These are phyloP conservation scores for Mythimna ferrago DNA, from an alignment of 2,888 invertebrate species.

Conservation along the genomic window DNA sequence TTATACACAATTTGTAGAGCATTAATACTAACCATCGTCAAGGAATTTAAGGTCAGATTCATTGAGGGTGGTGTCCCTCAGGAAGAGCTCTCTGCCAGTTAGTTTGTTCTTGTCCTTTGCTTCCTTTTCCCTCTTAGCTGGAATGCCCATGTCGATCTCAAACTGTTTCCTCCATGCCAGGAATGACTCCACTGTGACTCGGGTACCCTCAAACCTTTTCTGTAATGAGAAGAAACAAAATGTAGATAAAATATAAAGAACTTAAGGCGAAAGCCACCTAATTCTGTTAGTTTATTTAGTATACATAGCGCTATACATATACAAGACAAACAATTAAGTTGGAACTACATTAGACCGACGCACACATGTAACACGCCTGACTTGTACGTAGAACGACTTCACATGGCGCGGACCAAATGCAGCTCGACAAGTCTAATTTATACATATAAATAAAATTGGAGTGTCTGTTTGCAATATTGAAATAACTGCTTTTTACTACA, in stretches of 20 bases:
- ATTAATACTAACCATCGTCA: constrained; percentile 93
- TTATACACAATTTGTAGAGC: background rate
- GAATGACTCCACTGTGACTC: constrained; percentile 98
- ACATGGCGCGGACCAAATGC: too few relatives aligned
- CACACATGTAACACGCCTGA: too few relatives aligned
- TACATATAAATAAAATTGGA: too few relatives aligned
- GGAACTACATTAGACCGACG: too few relatives aligned
- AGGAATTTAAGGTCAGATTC: constrained; percentile 99
- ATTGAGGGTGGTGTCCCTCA: constrained; percentile 97
- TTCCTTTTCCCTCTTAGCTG: constrained; percentile 93
- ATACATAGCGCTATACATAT: too few relatives aligned
- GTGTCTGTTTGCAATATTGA: too few relatives aligned
- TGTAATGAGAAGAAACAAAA: constrained; percentile 73
- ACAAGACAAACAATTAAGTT: too few relatives aligned
- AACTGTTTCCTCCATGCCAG: constrained; percentile 98
- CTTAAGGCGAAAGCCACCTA: background rate
- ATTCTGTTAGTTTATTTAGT: too few relatives aligned
- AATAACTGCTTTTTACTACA: too few relatives aligned
- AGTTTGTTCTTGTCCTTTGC: constrained; percentile 95
- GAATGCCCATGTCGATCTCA: constrained; percentile 96
- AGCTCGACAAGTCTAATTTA: too few relatives aligned
- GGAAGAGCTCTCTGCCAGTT: constrained; percentile 98
- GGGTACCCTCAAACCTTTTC: constrained; percentile 98
- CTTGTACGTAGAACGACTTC: too few relatives aligned
- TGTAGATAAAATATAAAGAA: background rate